Conservation (phyloP, 1,140 invertebrate genomes). For the Aphelinus certus region DNA sequence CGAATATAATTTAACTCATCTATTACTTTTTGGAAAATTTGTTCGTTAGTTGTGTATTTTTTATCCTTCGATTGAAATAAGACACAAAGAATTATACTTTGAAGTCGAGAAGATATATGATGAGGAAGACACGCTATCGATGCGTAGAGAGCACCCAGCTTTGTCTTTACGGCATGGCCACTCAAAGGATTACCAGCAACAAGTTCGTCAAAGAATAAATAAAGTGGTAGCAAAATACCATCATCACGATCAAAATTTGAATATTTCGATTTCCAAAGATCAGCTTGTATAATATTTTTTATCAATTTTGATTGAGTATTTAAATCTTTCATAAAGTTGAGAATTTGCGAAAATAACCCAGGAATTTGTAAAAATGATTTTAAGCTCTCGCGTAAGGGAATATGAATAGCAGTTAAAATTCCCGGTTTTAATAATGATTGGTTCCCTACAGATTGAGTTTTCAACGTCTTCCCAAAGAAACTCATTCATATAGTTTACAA, state of each 20-base stretch:
- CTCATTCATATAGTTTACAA: too few relatives aligned
- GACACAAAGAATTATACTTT: background rate
- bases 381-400: background rate
- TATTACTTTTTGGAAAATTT: background rate
- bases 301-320: background rate
- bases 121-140: slow-evolving; percentile 7
- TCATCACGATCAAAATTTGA: background rate
- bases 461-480: too few relatives aligned
- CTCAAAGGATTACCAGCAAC: slow-evolving; percentile 33
- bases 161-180: slow-evolving; percentile 20
- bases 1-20: background rate
- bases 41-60: background rate
- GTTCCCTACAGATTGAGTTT: too few relatives aligned
- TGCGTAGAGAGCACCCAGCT: slow-evolving; percentile 3
- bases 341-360: background rate
- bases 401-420: background rate
- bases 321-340: background rate
- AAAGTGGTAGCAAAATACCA: slow-evolving; percentile 29
- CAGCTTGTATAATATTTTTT: slow-evolving; percentile 7
- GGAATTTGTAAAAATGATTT: slow-evolving; percentile 1
- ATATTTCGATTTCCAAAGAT: background rate
- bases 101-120: background rate
- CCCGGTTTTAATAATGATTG: too few relatives aligned
- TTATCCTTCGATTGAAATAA: background rate
- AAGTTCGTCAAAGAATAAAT: too few relatives aligned